These are phyloP conservation scores for Rhinophrynus dorsalis DNA, from an alignment of 2,797 vertebrate species.

Conservation along the genomic window DNA sequence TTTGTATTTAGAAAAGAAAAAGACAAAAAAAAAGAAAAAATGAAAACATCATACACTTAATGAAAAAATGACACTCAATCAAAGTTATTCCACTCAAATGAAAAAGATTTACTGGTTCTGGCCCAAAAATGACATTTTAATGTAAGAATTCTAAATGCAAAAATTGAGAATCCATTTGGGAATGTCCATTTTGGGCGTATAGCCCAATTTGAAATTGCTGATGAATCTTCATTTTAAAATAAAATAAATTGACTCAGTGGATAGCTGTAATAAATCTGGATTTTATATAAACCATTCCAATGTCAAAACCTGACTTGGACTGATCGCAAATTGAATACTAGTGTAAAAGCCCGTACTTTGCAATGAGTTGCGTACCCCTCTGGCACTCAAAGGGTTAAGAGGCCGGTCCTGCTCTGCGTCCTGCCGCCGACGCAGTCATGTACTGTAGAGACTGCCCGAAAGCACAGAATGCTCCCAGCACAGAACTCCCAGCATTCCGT, in stretches of 20 bases:
- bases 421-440: too few relatives aligned
- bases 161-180: constrained; percentile 15
- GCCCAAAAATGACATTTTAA: constrained; percentile 28
- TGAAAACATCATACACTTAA: constrained; percentile 30
- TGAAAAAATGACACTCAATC: constrained; percentile 34
- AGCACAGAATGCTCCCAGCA: too few relatives aligned
- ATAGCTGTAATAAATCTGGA: background rate
- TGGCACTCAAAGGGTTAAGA: too few relatives aligned
- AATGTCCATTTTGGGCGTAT: background rate
- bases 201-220: constrained; percentile 2
- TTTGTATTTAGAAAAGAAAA: too few relatives aligned
- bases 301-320: background rate
- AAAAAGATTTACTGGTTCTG: constrained; percentile 24
- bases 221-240: constrained; percentile 12
- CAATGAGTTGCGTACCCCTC: too few relatives aligned
- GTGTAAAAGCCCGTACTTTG: too few relatives aligned
- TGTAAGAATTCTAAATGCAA: constrained; percentile 17
- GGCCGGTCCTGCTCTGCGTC: too few relatives aligned
- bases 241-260: constrained; percentile 1
- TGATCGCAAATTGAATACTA: background rate
- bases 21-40: too few relatives aligned
- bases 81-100: constrained; percentile 11
- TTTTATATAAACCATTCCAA: background rate
- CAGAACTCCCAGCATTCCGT: too few relatives aligned
- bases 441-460: too few relatives aligned